These are phyloP conservation scores for Berghia stephanieae DNA, from an alignment of 1,140 invertebrate genomes.

Conservation along the genomic window DNA sequence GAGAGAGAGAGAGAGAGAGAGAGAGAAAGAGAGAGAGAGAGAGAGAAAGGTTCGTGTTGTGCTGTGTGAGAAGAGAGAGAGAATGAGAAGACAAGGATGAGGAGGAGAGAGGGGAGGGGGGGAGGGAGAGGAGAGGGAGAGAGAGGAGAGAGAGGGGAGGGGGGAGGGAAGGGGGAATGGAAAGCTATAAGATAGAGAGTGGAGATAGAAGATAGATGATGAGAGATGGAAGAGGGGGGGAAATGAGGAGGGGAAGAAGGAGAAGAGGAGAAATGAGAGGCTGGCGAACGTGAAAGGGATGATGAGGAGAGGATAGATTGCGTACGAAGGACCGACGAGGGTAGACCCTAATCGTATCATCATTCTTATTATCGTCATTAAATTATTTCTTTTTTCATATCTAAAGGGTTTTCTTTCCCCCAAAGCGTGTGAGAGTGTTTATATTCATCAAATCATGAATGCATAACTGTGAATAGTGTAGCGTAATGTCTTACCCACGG, in stretches of 20 bases:
- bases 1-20: neutral
- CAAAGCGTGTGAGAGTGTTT: no score
- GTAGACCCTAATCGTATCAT: no score
- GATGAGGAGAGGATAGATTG: no score
- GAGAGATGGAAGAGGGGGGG: neutral
- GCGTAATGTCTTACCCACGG: no score
- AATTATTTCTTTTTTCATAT: no score
- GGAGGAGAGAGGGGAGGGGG: neutral
- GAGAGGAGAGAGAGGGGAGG: neutral
- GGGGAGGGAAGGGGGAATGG: neutral
- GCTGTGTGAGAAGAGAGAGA: neutral
- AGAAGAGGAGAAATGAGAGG: conserved; percentile 59
- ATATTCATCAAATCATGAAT: no score
- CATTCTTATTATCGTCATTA: no score
- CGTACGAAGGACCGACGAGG: no score
- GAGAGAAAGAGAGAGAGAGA: neutral
- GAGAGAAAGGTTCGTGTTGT: neutral
- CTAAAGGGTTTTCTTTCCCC: no score
- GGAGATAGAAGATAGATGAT: no score
- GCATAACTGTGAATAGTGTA: no score
- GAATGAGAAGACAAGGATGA: neutral
- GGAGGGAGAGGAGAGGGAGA: neutral
- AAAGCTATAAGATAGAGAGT: no score
- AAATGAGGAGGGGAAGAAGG: neutral
- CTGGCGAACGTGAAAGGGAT: conserved; percentile 32